Evolutionary conservation across 1,140 invertebrate genomes (phyloP), one percentile per base, ranked within the genome.

Genomic region (Drosophila miranda): DNA sequence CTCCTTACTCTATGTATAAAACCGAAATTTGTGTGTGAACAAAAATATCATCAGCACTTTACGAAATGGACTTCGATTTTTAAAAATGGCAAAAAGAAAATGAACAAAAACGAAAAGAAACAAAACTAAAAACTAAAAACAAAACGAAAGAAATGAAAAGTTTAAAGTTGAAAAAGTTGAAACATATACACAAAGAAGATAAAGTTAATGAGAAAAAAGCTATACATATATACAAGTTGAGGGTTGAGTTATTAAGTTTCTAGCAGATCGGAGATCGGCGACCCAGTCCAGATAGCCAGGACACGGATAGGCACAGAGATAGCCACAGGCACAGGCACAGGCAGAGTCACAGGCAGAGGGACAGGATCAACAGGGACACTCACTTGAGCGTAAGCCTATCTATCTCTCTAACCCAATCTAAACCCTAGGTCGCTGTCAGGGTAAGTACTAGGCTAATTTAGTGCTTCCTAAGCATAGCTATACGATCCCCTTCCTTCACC

Each of bases 41-140:
- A 90, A 90, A 90, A 90, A 90, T 90, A 90, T 89, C 89, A 90
- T 90, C 89, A 83, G 77, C 84, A 89, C 87, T 87, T 82, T 75
- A 77, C 80, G 72, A 89, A 90, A 90, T 90, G 89, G 89, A 90
- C 89, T 90, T 90, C 89, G 89, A 90, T 90, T 90, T 90, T 90
- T 90, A 38, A 38, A 38, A 57, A 81, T 74, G 74, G 70, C 62
- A 68, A 81, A 78, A 70, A 66, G 62, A 67, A 61, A 38, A 72
- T 59, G 63, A 14, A 13, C 16, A 28, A 56, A 46, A 54, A 61
- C 14, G 28, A 58, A 63, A 45, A 60, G 41, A 61, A 43, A 66
- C 62, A 62, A 61, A 34, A 71, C 57, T 23, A 3, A 23, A 69
- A 14, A 5, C 16, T 38, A 56, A 45, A 54, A 61, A 21, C 41